Evolutionary conservation across 2,888 invertebrate species (phyloP), one percentile per base, ranked within the genome.

Genomic region (Spisula subtruncata): DNA sequence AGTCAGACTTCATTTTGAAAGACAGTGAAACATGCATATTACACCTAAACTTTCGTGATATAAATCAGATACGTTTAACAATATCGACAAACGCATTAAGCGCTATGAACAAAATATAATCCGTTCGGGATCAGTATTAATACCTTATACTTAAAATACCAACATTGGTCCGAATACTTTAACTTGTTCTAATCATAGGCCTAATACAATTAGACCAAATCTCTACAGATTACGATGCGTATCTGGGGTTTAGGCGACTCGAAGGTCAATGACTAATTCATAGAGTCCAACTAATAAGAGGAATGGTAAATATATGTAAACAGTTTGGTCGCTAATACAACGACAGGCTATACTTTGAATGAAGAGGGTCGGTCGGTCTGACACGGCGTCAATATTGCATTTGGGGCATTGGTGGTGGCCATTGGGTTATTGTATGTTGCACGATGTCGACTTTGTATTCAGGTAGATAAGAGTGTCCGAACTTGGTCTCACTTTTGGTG

Each of bases 381-480:
- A 51, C 51, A 8, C 51, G 51, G 51, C 16, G 51, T 16, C 1
- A 51, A 51, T 51, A 51, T 51, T 51, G 51, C 51, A 51, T 51
- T 14, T 16, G 5, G 14, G 14, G 51, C 51, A 51, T 51, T 14
- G 1, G 5, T 10, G 14, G 5, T 51, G 14, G 14, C 51, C 1
- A 51, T 16, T 35, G 35, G 32, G 32, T 83, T 60, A 96, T 94
- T 96, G 95, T 16, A 96, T 86, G 25, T 81, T 75, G 89, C 96
- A 96, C 18, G 94, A 90, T 85, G 93, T 94, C 0, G 96, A 95
- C 48, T 92, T 92, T 46, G 92, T 89, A 85, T 94, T 94, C 25
- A 93, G 81, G 90, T 94, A 95, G n/a, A 94, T 86, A 16, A 93
- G 83, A 12, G 95, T 95, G 85, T 96, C 95, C 16, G 96, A 95